Evolutionary conservation across 2,888 invertebrate genomes (phyloP), one percentile per base, ranked within the genome.

Genomic region (Troides aeacus): DNA sequence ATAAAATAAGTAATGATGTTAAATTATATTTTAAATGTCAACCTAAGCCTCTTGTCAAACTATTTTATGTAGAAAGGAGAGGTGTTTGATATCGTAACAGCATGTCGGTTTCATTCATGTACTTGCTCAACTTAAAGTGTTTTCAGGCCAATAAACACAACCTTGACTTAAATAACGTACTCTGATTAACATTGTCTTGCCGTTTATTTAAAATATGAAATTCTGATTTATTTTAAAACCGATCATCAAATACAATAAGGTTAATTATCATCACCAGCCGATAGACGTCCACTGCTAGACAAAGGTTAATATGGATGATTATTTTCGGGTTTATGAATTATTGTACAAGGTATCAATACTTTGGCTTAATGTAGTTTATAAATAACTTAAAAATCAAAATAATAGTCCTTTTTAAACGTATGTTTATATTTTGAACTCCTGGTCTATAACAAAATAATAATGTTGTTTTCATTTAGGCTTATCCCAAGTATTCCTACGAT

Each of bases 401-500:
- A 4, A n/a, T 53, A 6, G 5, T 53, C 4, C 18, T 15, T 2
- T 50, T 3, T 15, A 50, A 50, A 50, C 15, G 15, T 42, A 50
- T 15, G 53, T 53, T 53, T 53, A n/a, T 53, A n/a, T n/a, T 18
- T n/a, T 46, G 46, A 46, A 46, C 46, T 15, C 6, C 6, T 5
- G 18, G 4, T 0, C 53, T 2, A 12, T 53, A 12, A 53, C 7
- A 53, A 3, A 18, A 53, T n/a, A 53, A 8, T 7, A 53, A 18
- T 2, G 18, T 5, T 53, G 3, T 53, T 53, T 53, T n/a, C 2
- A 6, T 89, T 73, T 85, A 94, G 94, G 86, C 94, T 1, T 88
- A 93, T 73, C 94, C 94, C 8, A 94, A 93, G 81, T 94, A 94
- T 76, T 87, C 93, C 61, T 94, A 93, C 77, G 94, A 94, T 80